Percentiles rank a stretch among this genome's conserved stretches.
Evolutionary conservation across 2,797 vertebrate species (phyloP).

Genomic region (Periparus ater): DNA sequence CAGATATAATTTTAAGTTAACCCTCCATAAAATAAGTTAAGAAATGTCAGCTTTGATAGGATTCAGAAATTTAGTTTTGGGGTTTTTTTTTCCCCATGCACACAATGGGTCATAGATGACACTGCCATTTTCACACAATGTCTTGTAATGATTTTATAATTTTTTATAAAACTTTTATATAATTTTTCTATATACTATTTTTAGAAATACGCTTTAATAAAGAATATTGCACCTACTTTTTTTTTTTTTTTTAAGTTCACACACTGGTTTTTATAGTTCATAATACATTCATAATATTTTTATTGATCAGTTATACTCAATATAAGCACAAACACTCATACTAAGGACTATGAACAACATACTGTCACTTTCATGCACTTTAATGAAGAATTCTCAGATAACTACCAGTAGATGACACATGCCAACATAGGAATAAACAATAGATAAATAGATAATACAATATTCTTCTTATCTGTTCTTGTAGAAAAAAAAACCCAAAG

Average conservation of each 20-base stretch:
- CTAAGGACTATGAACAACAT: not conserved
- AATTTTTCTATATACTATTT: too few relatives aligned
- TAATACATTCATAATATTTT: not conserved
- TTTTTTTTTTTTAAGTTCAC: not conserved
- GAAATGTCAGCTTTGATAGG: not conserved
- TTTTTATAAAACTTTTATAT: too few relatives aligned
- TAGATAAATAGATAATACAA: not conserved
- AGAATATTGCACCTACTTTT: not conserved
- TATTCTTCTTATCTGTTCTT: not conserved
- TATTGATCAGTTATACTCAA: not conserved
- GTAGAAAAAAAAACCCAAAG: not conserved
- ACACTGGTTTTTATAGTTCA: not conserved
- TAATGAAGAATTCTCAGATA: not conserved
- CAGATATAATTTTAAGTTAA: slow-evolving; percentile 1
- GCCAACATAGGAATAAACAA: not conserved
- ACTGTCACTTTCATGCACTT: not conserved
- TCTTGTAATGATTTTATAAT: not conserved
- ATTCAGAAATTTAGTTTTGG: not conserved
- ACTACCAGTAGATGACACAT: not conserved
- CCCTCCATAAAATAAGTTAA: not conserved
- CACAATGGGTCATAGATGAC: not conserved
- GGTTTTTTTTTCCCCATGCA: accelerated
- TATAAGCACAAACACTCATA: not conserved
- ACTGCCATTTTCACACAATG: not conserved
- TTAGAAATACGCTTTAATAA: too few relatives aligned